phyloP scores from a whole-genome alignment of 2,113 vertebrate genomes.

The Podiceps cristatus region DNA sequence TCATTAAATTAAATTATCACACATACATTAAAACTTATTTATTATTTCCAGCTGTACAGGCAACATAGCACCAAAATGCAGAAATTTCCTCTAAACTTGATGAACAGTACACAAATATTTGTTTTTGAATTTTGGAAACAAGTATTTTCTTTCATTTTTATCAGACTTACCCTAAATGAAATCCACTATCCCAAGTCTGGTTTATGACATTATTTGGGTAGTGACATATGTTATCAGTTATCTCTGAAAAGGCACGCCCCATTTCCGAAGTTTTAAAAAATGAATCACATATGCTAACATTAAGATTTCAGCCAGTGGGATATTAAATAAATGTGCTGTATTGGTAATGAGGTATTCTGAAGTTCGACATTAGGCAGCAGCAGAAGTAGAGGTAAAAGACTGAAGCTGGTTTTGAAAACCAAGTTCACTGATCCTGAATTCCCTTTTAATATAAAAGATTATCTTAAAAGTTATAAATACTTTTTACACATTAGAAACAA shows the following conservation, averaged over 20 bases:
- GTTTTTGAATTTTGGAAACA: background rate
- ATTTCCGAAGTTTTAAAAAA: slow-evolving; percentile 10
- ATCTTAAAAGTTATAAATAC: slow-evolving; percentile 70
- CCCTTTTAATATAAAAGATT: slow-evolving; percentile 83
- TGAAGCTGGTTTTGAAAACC: slow-evolving; percentile 72
- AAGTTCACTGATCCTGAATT: slow-evolving; percentile 66
- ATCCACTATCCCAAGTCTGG: background rate
- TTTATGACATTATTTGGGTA: slow-evolving; percentile 8
- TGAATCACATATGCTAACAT: slow-evolving; percentile 10
- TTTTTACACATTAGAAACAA: slow-evolving; percentile 70
- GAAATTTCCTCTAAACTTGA: background rate
- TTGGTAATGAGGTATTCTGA: slow-evolving; percentile 65
- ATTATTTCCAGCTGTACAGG: slow-evolving; percentile 69
- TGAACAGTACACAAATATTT: slow-evolving; percentile 13
- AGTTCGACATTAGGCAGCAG: slow-evolving; percentile 58
- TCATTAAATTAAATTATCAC: slow-evolving; percentile 74
- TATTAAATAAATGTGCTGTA: slow-evolving; percentile 30
- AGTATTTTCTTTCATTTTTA: background rate
- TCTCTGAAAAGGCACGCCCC: background rate
- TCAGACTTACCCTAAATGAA: slow-evolving; percentile 37
- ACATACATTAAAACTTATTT: slow-evolving; percentile 71
- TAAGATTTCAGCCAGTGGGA: slow-evolving; percentile 10
- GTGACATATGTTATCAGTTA: background rate
- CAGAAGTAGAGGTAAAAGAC: slow-evolving; percentile 60
- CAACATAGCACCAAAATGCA: slow-evolving; percentile 57